These are phyloP conservation scores for Meloe dianella DNA, from an alignment of 2,888 invertebrate species.

Conservation along the genomic window DNA sequence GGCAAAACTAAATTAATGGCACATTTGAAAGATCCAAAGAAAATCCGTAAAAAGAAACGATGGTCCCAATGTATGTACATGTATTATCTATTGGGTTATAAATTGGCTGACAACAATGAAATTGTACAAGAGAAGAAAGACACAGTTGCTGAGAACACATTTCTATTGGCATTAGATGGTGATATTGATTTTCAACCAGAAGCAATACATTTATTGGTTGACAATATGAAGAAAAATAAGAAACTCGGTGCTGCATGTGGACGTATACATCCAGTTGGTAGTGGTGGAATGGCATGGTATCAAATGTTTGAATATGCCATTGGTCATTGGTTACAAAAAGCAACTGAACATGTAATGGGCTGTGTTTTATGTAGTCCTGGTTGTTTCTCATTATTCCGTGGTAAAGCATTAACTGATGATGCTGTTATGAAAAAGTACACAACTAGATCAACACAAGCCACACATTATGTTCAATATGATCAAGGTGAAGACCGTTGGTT, in stretches of 20 bases:
- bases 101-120: constrained; percentile 51
- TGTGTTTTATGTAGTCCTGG: constrained; percentile 92
- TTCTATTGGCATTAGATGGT: constrained; percentile 82
- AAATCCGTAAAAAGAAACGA: constrained; percentile 87
- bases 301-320: constrained; percentile 87
- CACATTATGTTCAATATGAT: constrained; percentile 90
- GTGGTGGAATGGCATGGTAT: constrained; percentile 59
- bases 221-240: constrained; percentile 85
- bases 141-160: constrained; percentile 78
- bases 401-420: constrained; percentile 87
- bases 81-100: constrained; percentile 82
- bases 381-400: constrained; percentile 89
- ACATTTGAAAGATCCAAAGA: constrained; percentile 87
- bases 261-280: constrained; percentile 86
- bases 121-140: constrained; percentile 58
- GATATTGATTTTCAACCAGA: constrained; percentile 87
- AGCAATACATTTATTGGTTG: constrained; percentile 79
- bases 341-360: constrained; percentile 88
- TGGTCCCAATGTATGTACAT: constrained; percentile 97
- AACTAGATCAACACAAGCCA: constrained; percentile 75
- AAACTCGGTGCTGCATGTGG: constrained; percentile 85
- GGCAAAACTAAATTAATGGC: constrained; percentile 84
- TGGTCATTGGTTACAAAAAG: constrained; percentile 92
- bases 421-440: constrained; percentile 91
- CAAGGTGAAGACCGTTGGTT: constrained; percentile 97